Conservation (phyloP, 2,113 vertebrate species). For the Struthidea cinerea region DNA sequence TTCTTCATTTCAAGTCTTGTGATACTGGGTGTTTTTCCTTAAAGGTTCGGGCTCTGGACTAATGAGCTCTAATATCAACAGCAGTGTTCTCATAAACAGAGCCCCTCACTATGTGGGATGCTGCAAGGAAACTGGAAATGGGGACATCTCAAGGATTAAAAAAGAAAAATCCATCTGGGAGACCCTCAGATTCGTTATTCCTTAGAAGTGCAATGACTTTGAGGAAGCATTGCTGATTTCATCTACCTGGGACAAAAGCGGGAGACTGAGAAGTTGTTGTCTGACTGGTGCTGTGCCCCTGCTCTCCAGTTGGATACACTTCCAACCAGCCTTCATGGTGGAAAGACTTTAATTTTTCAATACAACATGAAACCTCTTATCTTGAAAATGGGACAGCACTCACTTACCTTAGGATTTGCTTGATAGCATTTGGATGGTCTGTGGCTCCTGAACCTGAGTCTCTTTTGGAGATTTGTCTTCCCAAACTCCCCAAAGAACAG, state of each 20-base stretch:
- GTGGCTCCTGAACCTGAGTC: fast-evolving
- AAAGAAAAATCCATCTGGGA: not conserved
- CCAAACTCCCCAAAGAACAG: not conserved
- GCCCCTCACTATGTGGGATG: not conserved
- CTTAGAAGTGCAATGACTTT: not conserved
- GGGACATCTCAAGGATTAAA: not conserved
- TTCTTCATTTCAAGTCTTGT: not conserved
- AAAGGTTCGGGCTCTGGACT: not conserved
- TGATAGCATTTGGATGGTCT: not conserved
- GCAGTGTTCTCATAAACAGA: not conserved
- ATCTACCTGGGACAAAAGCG: not conserved
- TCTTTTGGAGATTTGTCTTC: not conserved
- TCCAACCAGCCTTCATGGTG: not conserved
- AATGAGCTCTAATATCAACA: not conserved
- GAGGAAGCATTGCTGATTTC: not conserved
- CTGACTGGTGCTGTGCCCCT: fast-evolving
- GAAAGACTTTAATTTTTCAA: not conserved
- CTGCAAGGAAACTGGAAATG: not conserved
- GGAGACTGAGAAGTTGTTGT: not conserved
- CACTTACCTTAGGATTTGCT: not conserved
- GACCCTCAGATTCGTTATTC: fast-evolving
- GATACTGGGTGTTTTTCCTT: constrained; percentile 7
- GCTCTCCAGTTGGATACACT: not conserved
- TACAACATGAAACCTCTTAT: not conserved
- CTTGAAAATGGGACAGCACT: not conserved